phyloP scores from a whole-genome alignment of 1,140 invertebrate genomes.

The Lepidotrigona ventralis region DNA sequence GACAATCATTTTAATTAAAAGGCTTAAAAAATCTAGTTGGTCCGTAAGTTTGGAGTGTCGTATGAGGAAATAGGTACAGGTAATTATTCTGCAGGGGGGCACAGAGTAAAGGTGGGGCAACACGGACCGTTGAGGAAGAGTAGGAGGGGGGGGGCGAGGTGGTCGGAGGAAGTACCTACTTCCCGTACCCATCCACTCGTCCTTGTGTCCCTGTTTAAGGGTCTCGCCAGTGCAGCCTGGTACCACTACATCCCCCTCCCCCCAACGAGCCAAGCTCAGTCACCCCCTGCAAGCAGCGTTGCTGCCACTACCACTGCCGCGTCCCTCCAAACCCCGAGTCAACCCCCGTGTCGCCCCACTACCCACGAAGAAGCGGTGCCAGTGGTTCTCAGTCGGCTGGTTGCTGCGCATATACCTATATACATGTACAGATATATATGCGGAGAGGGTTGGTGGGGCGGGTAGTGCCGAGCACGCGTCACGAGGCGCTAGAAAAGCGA shows the following conservation, averaged over 20 bases:
- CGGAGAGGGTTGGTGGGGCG: slow-evolving; percentile 21
- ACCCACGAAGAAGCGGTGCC: slow-evolving; percentile 45
- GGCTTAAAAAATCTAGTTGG: slow-evolving; percentile 48
- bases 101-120: slow-evolving; percentile 24
- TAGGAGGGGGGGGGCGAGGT: slow-evolving; percentile 32
- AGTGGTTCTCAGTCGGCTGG: slow-evolving; percentile 53
- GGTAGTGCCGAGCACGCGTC: slow-evolving; percentile 68
- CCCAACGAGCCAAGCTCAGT: slow-evolving; percentile 33
- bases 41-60: slow-evolving; percentile 36
- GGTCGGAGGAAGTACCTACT: slow-evolving; percentile 52
- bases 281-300: slow-evolving; percentile 41
- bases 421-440: slow-evolving; percentile 36
- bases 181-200: slow-evolving; percentile 52
- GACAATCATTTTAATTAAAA: slow-evolving; percentile 54
- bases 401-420: slow-evolving; percentile 41
- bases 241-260: slow-evolving; percentile 55
- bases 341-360: slow-evolving; percentile 48
- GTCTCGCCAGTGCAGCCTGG: slow-evolving; percentile 56
- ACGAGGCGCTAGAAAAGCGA: slow-evolving; percentile 77
- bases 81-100: not conserved
- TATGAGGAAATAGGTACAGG: not conserved
- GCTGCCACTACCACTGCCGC: slow-evolving; percentile 20
- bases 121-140: not conserved
- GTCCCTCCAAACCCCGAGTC: slow-evolving; percentile 37
- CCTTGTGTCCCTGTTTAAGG: slow-evolving; percentile 61